Conservation (phyloP, 2,888 invertebrate genomes). For the Peribatodes rhomboidaria region DNA sequence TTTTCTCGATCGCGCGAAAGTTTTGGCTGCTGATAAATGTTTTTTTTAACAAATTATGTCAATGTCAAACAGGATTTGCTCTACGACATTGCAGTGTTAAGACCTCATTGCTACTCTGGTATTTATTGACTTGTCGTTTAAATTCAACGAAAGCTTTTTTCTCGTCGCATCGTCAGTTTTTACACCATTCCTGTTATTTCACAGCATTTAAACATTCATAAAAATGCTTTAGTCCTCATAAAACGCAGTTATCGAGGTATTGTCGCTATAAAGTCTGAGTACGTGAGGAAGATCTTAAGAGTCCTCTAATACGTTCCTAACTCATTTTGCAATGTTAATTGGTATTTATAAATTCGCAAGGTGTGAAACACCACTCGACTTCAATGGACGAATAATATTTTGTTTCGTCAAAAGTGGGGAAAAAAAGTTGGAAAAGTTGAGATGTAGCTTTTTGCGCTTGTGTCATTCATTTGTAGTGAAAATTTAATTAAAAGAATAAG, state of each 20-base stretch:
- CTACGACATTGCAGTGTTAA: neutral
- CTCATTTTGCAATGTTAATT: slow-evolving; percentile 59
- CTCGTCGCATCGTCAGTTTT: slow-evolving; percentile 3
- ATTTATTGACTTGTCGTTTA: slow-evolving; percentile 19
- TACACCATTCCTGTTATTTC: slow-evolving; percentile 5
- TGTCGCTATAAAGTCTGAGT: slow-evolving; percentile 32
- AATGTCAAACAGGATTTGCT: no score
- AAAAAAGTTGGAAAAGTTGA: neutral
- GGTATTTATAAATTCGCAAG: slow-evolving; percentile 60
- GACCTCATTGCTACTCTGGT: slow-evolving; percentile 9
- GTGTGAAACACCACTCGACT: slow-evolving; percentile 64
- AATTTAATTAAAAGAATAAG: neutral
- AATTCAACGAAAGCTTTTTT: slow-evolving; percentile 6
- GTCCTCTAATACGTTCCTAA: slow-evolving; percentile 60
- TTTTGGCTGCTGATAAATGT: neutral
- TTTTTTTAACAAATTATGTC: no score
- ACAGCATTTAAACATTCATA: slow-evolving; percentile 20
- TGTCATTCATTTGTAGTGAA: neutral
- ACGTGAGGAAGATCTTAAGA: slow-evolving; percentile 27
- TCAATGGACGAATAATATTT: slow-evolving; percentile 44
- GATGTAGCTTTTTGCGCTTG: neutral
- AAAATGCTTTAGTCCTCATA: slow-evolving; percentile 27
- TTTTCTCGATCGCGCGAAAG: neutral
- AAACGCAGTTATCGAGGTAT: slow-evolving; percentile 25
- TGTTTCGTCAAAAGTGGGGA: slow-evolving; percentile 27